Base-by-base conservation (phyloP, 2,797 vertebrate species). In the Heteromormyrus szaboi region DNA sequence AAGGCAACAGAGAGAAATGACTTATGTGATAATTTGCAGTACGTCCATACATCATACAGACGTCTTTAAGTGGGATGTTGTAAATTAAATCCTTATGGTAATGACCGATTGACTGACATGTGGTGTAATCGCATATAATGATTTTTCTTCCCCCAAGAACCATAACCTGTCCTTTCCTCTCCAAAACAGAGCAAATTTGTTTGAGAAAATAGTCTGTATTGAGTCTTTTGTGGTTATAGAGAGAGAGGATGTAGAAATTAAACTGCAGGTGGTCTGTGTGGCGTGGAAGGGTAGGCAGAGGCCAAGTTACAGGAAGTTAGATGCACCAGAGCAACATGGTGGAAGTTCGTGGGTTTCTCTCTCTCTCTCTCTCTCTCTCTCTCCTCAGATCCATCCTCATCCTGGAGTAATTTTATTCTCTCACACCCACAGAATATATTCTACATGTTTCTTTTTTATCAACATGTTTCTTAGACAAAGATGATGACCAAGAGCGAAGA, bases 251-350 rank as follows among this genome's bases (percentile, higher is more conserved):
- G 22, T 25, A 62, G 59, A 62, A 62, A 62, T 25, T 9, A 62
- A 25, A 22, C 22, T 11, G 59, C 59, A 37, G 50, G 19, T 83
- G 87, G 76, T 46, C 33, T 46, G 25, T 59, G 50, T 46, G 17
- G 72, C 14, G 37, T 19, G 85, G 6, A 41, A 48, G 51, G 4
- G 22, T 33, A 79, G 33, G 53, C 3, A 11, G 19, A 79, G 19
- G 53, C 8, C 33, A 2, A 84, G 41, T 54, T 29, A 84, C 79
- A 85, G 88, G 88, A 88, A 88, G 79, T 85, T 2, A 88, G 46
- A 54, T 14, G 41, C 22, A 50, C 79, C 12, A 51, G 83, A 37
- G 22, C 22, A 12, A 65, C 54, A 65, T 85, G 79, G 41, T 84
- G 41, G 79, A 65, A 88, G 76, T 59, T 53, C 29, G 53, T 88